phyloP scores from a whole-genome alignment of 2,797 vertebrate genomes.

The Aplochiton taeniatus region DNA sequence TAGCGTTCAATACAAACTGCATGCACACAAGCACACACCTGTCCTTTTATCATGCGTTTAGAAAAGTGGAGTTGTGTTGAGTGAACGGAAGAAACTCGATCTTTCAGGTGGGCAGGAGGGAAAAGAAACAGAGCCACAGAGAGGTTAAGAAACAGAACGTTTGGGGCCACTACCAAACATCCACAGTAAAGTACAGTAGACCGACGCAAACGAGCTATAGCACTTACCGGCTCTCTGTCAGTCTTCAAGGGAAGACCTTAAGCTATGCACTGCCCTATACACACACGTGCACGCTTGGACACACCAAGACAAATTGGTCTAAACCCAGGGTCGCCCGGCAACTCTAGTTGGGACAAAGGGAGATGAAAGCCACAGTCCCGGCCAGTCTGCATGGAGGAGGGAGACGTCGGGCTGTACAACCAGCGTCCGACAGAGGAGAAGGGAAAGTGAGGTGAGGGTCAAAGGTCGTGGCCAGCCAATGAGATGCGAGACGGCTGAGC shows the following conservation, averaged over 20 bases:
- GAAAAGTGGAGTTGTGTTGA: constrained; percentile 6
- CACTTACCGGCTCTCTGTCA: not conserved
- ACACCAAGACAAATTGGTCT: not conserved
- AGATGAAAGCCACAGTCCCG: constrained; percentile 28
- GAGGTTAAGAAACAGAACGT: not conserved
- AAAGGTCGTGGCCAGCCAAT: constrained; percentile 33
- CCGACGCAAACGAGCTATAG: not conserved
- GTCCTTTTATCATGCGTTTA: constrained; percentile 26
- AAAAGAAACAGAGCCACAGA: not conserved
- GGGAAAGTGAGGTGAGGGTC: constrained; percentile 45
- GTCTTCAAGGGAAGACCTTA: not conserved
- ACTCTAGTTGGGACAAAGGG: constrained; percentile 4
- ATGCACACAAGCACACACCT: constrained; percentile 27
- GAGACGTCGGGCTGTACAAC: constrained; percentile 40
- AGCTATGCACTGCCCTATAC: not conserved
- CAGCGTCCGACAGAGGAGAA: constrained; percentile 32
- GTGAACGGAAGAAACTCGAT: not conserved
- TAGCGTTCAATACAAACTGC: no score
- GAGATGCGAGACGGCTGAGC: constrained; percentile 22
- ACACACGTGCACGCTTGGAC: no score
- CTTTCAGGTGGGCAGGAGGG: no score
- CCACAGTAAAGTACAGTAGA: no score
- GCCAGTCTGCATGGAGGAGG: constrained; percentile 20
- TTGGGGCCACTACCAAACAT: no score
- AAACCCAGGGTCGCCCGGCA: not conserved